phyloP scores from a whole-genome alignment of 2,888 invertebrate species.

The Tinea trinotella region DNA sequence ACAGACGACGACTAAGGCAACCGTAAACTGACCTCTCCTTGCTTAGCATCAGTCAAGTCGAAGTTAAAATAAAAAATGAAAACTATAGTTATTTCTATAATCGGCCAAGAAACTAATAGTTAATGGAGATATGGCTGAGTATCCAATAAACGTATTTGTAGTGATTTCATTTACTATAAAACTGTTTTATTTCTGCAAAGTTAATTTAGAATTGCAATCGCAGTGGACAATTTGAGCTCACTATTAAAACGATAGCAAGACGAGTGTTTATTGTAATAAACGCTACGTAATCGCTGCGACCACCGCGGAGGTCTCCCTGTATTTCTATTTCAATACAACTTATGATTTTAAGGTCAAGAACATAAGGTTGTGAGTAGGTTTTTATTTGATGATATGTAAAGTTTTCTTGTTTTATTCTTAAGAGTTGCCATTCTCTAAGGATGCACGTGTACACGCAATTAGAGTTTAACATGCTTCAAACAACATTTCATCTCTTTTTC shows the following conservation, averaged over 20 bases:
- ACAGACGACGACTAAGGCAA: too few relatives aligned
- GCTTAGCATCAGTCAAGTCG: too few relatives aligned
- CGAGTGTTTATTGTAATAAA: constrained; percentile 49
- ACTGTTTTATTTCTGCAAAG: too few relatives aligned
- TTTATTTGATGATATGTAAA: neutral
- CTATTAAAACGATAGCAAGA: constrained; percentile 41
- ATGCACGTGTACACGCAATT: too few relatives aligned
- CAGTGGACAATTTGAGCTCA: constrained; percentile 45
- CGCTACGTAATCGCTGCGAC: constrained; percentile 38
- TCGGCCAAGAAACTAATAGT: too few relatives aligned
- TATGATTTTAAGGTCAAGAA: constrained; percentile 3
- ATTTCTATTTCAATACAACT: neutral
- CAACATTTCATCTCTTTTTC: neutral
- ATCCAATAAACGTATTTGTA: too few relatives aligned
- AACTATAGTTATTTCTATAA: too few relatives aligned
- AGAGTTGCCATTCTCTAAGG: neutral
- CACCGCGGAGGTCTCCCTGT: constrained; percentile 30
- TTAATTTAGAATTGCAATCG: constrained; percentile 36
- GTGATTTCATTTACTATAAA: too few relatives aligned
- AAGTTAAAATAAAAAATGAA: too few relatives aligned
- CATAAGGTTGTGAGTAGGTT: neutral
- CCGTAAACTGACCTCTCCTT: too few relatives aligned
- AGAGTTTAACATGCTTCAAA: neutral
- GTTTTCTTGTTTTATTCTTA: neutral
- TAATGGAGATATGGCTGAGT: too few relatives aligned